Evolutionary conservation across 1,140 invertebrate species (phyloP).

Genomic region (Eupeodes corollae): DNA sequence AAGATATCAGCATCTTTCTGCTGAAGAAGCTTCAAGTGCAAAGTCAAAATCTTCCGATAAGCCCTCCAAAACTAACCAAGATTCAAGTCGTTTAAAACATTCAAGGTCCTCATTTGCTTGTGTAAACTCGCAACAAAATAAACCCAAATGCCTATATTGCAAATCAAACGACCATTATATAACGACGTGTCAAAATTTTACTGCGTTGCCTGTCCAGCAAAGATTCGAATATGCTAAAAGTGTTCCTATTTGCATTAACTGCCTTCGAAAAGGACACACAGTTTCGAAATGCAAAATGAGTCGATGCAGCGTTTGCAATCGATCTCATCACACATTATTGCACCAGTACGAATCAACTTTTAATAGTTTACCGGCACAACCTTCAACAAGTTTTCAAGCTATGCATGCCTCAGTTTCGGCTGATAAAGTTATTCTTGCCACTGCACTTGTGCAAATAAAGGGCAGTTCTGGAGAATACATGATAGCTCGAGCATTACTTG

Average conservation of each 20-base stretch:
- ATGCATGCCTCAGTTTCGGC: neutral
- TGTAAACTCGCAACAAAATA: neutral
- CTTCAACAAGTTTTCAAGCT: neutral
- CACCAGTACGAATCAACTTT: neutral
- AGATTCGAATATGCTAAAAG: constrained; percentile 3
- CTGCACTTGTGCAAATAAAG: neutral
- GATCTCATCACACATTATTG: neutral
- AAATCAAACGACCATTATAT: constrained; percentile 1
- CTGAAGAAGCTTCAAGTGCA: constrained; percentile 4
- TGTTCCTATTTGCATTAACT: constrained; percentile 2
- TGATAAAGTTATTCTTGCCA: constrained; percentile 3
- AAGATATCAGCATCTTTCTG: constrained; percentile 5
- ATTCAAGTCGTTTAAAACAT: neutral
- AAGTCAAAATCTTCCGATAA: neutral
- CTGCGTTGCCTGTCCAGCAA: neutral
- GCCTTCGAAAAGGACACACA: constrained; percentile 3
- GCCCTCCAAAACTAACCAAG: neutral
- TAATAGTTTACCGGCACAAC: neutral
- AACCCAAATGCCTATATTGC: constrained; percentile 2
- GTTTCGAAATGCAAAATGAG: neutral
- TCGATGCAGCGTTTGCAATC: neutral
- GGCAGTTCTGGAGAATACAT: neutral
- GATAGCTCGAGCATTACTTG: constrained; percentile 4
- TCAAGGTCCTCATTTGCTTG: neutral
- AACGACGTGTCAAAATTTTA: neutral